Evolutionary conservation across 2,113 vertebrate species (phyloP).

Genomic region (Anas platyrhynchos): DNA sequence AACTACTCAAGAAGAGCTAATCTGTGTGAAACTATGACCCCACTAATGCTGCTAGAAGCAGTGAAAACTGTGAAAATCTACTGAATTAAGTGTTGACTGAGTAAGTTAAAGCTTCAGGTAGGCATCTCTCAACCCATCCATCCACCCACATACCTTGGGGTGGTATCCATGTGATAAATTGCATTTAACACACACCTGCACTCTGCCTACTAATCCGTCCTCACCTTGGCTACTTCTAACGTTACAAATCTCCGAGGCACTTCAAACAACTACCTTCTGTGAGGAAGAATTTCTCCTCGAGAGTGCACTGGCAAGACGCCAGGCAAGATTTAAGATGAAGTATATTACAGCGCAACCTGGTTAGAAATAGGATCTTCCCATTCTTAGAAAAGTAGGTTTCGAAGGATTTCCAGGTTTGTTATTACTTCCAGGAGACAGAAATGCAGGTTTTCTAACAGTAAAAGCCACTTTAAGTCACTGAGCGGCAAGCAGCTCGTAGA

Average conservation of each 20-base stretch:
- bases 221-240: constrained; percentile 10
- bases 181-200: constrained; percentile 38
- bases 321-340: background rate
- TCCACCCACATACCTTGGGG: background rate
- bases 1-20: constrained; percentile 33
- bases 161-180: constrained; percentile 45
- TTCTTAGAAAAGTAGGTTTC: background rate
- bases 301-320: background rate
- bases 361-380: background rate
- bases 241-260: background rate
- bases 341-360: background rate
- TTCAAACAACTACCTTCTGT: background rate
- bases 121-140: constrained; percentile 11
- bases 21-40: background rate
- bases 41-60: background rate
- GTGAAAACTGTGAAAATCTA: constrained; percentile 39
- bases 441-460: background rate
- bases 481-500: fast-evolving
- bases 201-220: constrained; percentile 35
- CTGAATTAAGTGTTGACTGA: constrained; percentile 38
- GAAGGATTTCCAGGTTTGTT: background rate
- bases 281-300: background rate
- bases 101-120: constrained; percentile 31
- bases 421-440: background rate
- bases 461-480: background rate